Evolutionary conservation across 1,140 invertebrate genomes (phyloP).

Genomic region (Helicoverpa armigera): DNA sequence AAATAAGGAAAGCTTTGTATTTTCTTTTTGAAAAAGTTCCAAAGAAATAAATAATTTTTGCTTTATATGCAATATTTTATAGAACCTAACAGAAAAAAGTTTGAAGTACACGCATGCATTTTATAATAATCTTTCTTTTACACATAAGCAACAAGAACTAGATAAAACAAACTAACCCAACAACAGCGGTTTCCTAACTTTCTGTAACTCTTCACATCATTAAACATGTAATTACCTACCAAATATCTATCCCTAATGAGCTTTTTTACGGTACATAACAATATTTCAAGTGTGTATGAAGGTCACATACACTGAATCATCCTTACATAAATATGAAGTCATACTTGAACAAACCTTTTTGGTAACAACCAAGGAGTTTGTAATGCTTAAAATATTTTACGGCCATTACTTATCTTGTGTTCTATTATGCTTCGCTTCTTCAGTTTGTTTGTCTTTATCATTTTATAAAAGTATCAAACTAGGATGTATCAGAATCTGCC

Average conservation of each 20-base stretch:
- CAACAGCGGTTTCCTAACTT: neutral
- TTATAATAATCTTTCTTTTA: neutral
- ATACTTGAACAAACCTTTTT: constrained; percentile 62
- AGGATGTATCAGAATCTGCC: too few species aligned
- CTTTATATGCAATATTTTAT: too few species aligned
- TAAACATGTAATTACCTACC: constrained; percentile 17
- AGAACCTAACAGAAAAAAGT: too few species aligned
- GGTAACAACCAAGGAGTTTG: constrained; percentile 30
- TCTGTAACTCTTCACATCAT: neutral
- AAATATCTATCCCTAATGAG: constrained; percentile 28
- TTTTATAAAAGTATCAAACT: too few species aligned
- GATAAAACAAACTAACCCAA: neutral
- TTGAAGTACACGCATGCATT: too few species aligned
- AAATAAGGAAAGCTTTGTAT: too few species aligned
- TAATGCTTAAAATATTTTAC: constrained; percentile 5
- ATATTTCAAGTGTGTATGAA: constrained; percentile 44
- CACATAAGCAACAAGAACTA: neutral
- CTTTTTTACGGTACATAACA: constrained; percentile 17
- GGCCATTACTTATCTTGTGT: neutral
- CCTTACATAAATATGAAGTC: constrained; percentile 57
- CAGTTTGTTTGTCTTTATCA: too few species aligned
- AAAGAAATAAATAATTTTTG: too few species aligned
- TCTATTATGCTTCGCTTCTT: too few species aligned
- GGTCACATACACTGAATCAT: constrained; percentile 64
- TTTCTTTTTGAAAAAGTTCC: too few species aligned